Evolutionary conservation across 2,113 vertebrate species (phyloP).

Genomic region (Oplegnathus fasciatus): DNA sequence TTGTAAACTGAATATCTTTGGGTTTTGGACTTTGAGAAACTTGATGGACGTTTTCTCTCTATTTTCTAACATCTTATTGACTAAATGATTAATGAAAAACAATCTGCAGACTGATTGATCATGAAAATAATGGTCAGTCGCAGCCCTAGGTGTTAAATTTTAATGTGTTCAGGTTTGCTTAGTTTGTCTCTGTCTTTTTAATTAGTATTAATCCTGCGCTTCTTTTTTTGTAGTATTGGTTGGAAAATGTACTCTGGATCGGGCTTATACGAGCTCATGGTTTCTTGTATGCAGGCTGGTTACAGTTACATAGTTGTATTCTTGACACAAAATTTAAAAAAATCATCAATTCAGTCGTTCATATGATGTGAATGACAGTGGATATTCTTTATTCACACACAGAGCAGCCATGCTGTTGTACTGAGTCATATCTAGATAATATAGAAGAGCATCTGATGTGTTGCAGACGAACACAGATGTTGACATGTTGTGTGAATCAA

Average conservation of each 20-base stretch:
- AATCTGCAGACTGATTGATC: background rate
- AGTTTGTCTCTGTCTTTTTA: background rate
- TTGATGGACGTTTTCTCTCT: background rate
- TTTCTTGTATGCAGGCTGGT: background rate
- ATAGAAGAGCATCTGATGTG: background rate
- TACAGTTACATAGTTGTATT: background rate
- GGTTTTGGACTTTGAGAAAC: background rate
- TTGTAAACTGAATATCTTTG: background rate
- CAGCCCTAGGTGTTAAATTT: background rate
- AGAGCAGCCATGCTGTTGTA: background rate
- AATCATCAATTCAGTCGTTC: background rate
- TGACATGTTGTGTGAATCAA: slow-evolving; percentile 3
- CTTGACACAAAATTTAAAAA: background rate
- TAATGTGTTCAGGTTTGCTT: background rate
- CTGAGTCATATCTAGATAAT: slow-evolving; percentile 2
- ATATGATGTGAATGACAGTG: slow-evolving; percentile 6
- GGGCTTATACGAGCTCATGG: background rate
- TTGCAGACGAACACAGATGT: background rate
- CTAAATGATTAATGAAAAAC: background rate
- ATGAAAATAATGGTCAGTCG: background rate
- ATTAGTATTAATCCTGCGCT: background rate
- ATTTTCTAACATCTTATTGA: too few relatives aligned
- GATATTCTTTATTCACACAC: background rate
- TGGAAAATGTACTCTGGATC: background rate
- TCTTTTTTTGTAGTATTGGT: background rate